Evolutionary conservation across 2,888 invertebrate genomes (phyloP).

Genomic region (Megastigmus dorsalis): DNA sequence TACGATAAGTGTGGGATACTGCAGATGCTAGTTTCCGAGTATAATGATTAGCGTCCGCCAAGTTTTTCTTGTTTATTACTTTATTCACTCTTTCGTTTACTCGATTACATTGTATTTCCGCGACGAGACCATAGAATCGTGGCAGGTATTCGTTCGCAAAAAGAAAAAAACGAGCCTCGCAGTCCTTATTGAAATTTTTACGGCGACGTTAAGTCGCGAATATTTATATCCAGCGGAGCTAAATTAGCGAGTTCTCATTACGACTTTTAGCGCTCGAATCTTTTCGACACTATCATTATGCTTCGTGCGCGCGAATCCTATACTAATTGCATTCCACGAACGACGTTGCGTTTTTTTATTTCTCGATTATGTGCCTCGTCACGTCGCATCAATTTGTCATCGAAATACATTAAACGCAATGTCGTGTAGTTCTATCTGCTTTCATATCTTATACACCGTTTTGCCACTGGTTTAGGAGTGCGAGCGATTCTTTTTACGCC

Average conservation of each 20-base stretch:
- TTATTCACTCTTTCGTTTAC: conserved; percentile 24
- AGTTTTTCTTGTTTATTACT: neutral
- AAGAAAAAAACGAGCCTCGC: neutral
- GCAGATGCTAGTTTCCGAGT: neutral
- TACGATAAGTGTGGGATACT: neutral
- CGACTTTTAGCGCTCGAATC: conserved; percentile 26
- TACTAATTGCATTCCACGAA: neutral
- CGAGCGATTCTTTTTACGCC: neutral
- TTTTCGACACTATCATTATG: conserved; percentile 15
- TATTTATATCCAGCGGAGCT: conserved; percentile 28
- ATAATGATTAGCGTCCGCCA: conserved; percentile 14
- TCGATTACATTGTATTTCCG: conserved; percentile 32
- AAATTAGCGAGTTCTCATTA: conserved; percentile 11
- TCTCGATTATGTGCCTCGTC: conserved; percentile 1
- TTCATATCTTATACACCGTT: conserved; percentile 20
- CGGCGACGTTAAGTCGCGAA: conserved; percentile 32
- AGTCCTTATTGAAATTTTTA: conserved; percentile 40
- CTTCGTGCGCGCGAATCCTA: neutral
- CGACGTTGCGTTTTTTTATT: neutral
- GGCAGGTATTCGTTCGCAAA: neutral
- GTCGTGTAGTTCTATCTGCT: conserved; percentile 5
- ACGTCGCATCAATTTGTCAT: conserved; percentile 47
- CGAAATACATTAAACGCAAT: conserved; percentile 35
- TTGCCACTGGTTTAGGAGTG: conserved; percentile 1
- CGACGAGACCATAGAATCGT: neutral